Evolutionary conservation across 1,140 invertebrate genomes (phyloP).

Genomic region (Sarcophaga bullata): DNA sequence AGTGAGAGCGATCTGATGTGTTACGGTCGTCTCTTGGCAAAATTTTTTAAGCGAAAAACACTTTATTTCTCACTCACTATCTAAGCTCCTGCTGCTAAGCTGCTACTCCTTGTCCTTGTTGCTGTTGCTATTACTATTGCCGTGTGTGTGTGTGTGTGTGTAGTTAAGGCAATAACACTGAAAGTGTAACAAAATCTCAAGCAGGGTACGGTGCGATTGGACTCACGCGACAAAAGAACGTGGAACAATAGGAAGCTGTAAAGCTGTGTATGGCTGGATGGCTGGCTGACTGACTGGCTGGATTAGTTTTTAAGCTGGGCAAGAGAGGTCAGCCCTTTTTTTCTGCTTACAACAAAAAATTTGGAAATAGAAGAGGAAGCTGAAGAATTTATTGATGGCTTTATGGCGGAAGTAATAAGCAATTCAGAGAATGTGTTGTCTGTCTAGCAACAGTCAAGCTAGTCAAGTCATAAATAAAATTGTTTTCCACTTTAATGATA

Average conservation of each 20-base stretch:
- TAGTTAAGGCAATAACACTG: neutral
- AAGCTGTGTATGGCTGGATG: neutral
- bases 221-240: neutral
- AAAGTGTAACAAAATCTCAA: neutral
- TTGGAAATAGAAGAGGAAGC: neutral
- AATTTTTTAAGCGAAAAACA: no score
- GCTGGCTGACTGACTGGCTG: neutral
- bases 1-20: no score
- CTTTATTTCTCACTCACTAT: no score
- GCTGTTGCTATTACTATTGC: no score
- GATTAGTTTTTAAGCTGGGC: no score
- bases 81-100: no score
- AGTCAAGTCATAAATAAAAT: neutral
- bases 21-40: no score
- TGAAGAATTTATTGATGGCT: neutral
- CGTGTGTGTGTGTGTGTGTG: no score
- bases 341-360: no score
- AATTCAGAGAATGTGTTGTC: neutral
- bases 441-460: neutral
- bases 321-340: no score
- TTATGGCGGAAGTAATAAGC: conserved; percentile 9
- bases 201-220: neutral
- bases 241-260: no score
- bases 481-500: conserved; percentile 14
- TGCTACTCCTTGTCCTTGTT: no score